A percentile compares a stretch with the other conserved stretches of the same genome.
Conservation (phyloP, 2,888 invertebrate genomes). For the Synergus laeviventris region DNA sequence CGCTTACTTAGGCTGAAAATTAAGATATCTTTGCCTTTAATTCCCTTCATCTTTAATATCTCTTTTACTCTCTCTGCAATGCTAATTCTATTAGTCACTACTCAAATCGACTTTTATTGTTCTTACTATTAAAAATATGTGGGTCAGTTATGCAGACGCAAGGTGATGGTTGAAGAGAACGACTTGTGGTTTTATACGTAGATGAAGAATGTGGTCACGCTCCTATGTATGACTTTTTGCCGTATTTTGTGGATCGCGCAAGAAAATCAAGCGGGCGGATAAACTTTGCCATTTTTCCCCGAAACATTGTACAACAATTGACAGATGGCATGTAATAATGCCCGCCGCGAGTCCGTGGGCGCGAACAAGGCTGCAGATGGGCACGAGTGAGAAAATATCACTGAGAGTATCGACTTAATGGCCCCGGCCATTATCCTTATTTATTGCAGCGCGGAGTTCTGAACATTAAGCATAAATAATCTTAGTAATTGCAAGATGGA, state of each 20-base stretch:
- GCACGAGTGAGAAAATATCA: slow-evolving; percentile 73
- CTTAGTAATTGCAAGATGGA: slow-evolving; percentile 64
- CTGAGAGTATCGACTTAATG: slow-evolving; percentile 71
- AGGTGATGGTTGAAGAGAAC: too few species aligned
- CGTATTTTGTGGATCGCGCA: neutral
- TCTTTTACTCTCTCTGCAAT: neutral
- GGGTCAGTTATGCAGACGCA: too few species aligned
- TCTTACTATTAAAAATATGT: too few species aligned
- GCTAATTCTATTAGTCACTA: too few species aligned
- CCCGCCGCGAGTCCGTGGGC: slow-evolving; percentile 65
- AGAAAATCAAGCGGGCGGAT: slow-evolving; percentile 11
- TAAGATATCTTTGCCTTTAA: neutral
- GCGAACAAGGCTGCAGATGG: slow-evolving; percentile 68
- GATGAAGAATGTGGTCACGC: neutral
- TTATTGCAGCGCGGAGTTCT: slow-evolving; percentile 64
- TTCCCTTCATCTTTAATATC: neutral
- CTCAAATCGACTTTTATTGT: too few species aligned
- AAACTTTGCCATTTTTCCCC: slow-evolving; percentile 21
- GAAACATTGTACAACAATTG: slow-evolving; percentile 58
- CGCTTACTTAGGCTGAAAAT: neutral
- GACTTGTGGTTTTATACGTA: neutral
- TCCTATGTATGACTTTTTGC: neutral
- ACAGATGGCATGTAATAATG: slow-evolving; percentile 67
- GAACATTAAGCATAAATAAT: slow-evolving; percentile 67
- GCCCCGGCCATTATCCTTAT: slow-evolving; percentile 70